Conservation (phyloP, 2,797 vertebrate genomes). For the Sebastes variabilis region DNA sequence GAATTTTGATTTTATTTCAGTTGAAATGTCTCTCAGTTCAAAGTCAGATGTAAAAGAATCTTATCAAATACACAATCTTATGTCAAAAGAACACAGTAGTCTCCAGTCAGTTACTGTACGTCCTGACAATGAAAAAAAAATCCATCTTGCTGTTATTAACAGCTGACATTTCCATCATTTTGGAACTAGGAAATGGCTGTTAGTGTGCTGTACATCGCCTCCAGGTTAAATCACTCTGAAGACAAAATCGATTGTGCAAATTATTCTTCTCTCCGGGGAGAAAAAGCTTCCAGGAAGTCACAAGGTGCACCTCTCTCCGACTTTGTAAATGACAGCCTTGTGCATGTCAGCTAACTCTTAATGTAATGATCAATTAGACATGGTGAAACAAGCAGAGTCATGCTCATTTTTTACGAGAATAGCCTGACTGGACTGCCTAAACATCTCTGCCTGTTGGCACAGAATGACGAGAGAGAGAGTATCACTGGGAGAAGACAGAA, state of each 20-base stretch:
- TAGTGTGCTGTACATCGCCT: neutral
- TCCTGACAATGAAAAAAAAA: neutral
- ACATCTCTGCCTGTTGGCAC: neutral
- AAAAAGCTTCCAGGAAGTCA: constrained; percentile 42
- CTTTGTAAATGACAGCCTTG: constrained; percentile 32
- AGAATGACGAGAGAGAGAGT: neutral
- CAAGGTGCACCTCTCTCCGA: constrained; percentile 7
- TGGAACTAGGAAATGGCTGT: constrained; percentile 13
- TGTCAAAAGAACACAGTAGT: neutral
- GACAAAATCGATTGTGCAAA: constrained; percentile 8
- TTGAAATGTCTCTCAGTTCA: neutral
- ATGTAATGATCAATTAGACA: constrained; percentile 38
- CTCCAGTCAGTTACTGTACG: neutral
- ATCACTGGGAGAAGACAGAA: neutral
- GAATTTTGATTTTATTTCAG: neutral
- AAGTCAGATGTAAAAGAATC: neutral
- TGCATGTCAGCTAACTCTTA: constrained; percentile 30
- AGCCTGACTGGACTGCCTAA: neutral
- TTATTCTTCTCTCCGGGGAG: neutral
- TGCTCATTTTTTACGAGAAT: constrained; percentile 11
- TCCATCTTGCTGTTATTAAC: neutral
- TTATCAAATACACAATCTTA: neutral
- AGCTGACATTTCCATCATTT: constrained; percentile 8
- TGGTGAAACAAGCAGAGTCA: constrained; percentile 36
- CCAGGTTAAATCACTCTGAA: constrained; percentile 25